A percentile compares a stretch with the other conserved stretches of the same genome.
Conservation (phyloP, 2,888 invertebrate genomes). For the Didymodactylos carnosus region DNA sequence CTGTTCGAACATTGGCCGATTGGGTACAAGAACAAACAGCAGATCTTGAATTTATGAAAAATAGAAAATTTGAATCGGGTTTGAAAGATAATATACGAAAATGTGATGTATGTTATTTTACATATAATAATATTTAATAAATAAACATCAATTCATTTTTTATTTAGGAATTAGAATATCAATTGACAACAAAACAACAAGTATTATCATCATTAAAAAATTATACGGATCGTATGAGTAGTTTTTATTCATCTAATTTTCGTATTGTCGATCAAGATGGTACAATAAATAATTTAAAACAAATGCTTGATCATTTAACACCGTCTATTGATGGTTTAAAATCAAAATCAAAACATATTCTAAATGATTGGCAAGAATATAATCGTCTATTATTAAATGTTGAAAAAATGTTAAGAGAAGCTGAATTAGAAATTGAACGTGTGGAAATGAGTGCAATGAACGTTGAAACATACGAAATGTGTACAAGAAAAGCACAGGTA, state of each 20-base stretch:
- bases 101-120: not conserved
- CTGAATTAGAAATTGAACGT: not conserved
- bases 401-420: not conserved
- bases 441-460: not conserved
- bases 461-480: not conserved
- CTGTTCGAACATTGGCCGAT: not conserved
- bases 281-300: not conserved
- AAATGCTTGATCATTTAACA: not conserved
- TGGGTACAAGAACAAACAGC: not conserved
- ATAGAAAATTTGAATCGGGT: not conserved
- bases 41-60: not conserved
- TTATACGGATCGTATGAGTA: not conserved
- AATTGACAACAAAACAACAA: not conserved
- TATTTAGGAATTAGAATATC: not conserved
- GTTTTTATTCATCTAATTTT: not conserved
- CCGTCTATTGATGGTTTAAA: not conserved
- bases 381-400: not conserved
- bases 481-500: not conserved
- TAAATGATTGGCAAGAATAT: not conserved
- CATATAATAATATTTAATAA: not conserved
- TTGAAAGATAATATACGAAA: not conserved
- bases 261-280: not conserved
- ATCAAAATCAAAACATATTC: not conserved
- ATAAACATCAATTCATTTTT: not conserved
- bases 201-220: not conserved